Evolutionary conservation across 1,140 invertebrate genomes (phyloP).

Genomic region (Drosophila hydei): DNA sequence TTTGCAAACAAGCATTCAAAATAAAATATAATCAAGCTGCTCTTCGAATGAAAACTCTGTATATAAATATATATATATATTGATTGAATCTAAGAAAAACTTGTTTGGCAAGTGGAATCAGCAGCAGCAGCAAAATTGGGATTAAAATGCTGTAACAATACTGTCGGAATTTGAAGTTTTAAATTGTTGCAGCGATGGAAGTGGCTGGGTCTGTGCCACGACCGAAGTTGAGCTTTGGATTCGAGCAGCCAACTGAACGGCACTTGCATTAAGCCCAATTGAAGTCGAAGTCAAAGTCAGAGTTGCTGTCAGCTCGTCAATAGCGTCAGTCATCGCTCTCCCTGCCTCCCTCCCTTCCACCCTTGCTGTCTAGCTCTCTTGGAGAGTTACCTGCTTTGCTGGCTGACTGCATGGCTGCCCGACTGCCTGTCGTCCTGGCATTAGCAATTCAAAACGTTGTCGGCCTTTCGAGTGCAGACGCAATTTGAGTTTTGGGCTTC

Average conservation of each 20-base stretch:
- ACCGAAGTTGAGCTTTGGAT: slow-evolving; percentile 8
- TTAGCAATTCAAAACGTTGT: slow-evolving; percentile 74
- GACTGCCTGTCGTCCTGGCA: slow-evolving; percentile 36
- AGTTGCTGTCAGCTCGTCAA: slow-evolving; percentile 20
- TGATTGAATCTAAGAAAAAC: not conserved
- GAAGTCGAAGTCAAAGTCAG: slow-evolving; percentile 25
- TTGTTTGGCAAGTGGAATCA: not conserved
- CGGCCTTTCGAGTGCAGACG: slow-evolving; percentile 29
- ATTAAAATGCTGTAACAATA: slow-evolving; percentile 9
- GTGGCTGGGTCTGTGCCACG: not conserved
- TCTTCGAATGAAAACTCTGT: not conserved
- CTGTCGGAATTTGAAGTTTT: slow-evolving; percentile 25
- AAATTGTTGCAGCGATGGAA: slow-evolving; percentile 31
- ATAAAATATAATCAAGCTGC: slow-evolving; percentile 6
- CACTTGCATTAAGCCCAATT: slow-evolving; percentile 30
- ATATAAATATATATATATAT: too few species aligned
- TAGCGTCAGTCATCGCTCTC: not conserved
- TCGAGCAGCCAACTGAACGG: slow-evolving; percentile 18
- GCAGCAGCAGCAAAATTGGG: not conserved
- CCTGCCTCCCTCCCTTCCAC: not conserved
- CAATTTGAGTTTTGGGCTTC: slow-evolving; percentile 45
- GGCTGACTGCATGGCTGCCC: not conserved
- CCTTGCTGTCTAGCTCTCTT: not conserved
- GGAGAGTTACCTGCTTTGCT: slow-evolving; percentile 3
- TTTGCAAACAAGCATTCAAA: too few species aligned